Percentiles rank a stretch among this genome's conserved stretches.
These are phyloP conservation scores for Tragelaphus oryx DNA, from an alignment of 2,797 vertebrate species.

Conservation along the genomic window DNA sequence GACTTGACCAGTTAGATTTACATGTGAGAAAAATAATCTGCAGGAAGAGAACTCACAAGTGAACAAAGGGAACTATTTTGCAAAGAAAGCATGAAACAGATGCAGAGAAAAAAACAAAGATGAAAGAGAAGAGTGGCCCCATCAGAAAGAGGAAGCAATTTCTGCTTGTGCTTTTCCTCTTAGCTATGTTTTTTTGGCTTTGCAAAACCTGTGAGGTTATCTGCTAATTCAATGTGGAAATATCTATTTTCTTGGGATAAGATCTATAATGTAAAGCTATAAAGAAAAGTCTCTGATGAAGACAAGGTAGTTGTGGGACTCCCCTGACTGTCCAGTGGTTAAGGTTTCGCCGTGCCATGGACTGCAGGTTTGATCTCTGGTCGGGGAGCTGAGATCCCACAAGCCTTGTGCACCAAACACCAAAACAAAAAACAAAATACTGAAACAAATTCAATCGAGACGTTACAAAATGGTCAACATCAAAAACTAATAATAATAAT, in stretches of 20 bases:
- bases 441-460: neutral
- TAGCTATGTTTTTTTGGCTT: neutral
- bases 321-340: neutral
- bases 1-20: neutral
- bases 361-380: neutral
- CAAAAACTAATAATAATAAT: neutral
- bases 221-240: neutral
- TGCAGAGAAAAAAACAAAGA: neutral
- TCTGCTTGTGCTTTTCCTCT: neutral
- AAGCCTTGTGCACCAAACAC: neutral
- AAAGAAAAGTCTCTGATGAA: neutral
- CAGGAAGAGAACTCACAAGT: neutral
- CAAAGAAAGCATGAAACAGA: neutral
- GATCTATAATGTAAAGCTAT: neutral
- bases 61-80: neutral
- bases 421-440: neutral
- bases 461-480: neutral
- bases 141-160: neutral
- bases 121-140: neutral
- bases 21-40: neutral
- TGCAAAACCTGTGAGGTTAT: neutral
- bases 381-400: accelerated
- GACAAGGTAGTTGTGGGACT: neutral
- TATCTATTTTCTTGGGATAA: neutral
- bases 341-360: accelerated